Base-by-base conservation (phyloP, 2,888 invertebrate species). In the Pseudeuparius sepicola region DNA sequence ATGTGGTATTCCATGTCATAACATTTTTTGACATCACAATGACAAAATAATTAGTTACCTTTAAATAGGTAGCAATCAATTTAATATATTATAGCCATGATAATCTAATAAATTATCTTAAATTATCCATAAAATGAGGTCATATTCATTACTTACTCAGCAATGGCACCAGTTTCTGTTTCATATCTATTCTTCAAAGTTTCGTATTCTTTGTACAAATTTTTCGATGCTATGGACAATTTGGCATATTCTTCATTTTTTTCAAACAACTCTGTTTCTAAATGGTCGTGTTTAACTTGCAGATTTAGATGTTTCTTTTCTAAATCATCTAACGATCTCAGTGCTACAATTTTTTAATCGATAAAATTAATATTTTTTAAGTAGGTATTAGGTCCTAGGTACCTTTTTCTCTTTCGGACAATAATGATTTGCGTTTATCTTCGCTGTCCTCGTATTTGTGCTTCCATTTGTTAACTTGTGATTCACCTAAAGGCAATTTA, bases 121-220 rank as follows among this genome's bases (percentile, higher is more conserved):
- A n/a, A n/a, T n/a, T n/a, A n/a, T n/a, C n/a, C n/a, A n/a, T n/a
- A n/a, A n/a, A 18, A n/a, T 20, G 18, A 31, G 9, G 10, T 30
- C 9, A 11, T 18, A 27, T 23, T 27, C 7, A 36, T 14, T 24
- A 40, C 66, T 65, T 41, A 74, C 73, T 71, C 78, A 45, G 79
- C 73, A 78, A 80, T 78, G 30, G 80, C 78, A 3, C 73, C 73
- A 0, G 77, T 71, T 52, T 83, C 82, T 20, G 79, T 71, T 46
- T 82, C 78, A 57, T 80, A 79, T 59, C 78, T 75, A 55, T 75
- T 75, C 56, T 75, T 76, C 17, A 82, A 63, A 54, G 76, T 76
- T 56, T 81, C 80, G 59, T 82, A 82, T 56, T 83, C 82, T 39
- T 70, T 70, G 60, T 77, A 82, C 23, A 75, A 63, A 46, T 75